phyloP scores from a whole-genome alignment of 2,113 vertebrate species.

The Anolis carolinensis region DNA sequence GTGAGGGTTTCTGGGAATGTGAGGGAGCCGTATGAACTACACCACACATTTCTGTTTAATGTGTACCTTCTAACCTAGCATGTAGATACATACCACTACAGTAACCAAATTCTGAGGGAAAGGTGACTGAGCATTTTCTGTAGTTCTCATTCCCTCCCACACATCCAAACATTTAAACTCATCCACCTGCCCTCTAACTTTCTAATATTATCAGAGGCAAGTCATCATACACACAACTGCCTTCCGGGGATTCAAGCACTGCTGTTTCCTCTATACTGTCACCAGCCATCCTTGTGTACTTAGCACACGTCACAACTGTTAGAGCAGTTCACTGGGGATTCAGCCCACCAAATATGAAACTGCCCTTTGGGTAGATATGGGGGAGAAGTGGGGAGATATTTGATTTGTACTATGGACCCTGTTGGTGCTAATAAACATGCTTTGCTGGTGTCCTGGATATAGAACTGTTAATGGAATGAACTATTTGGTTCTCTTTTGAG shows the following conservation, averaged over 20 bases:
- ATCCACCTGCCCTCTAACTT: neutral
- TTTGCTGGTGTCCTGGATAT: neutral
- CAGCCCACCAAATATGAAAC: neutral
- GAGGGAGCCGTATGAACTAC: neutral
- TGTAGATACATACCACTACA: neutral
- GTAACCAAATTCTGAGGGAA: neutral
- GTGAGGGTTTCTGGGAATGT: neutral
- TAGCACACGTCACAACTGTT: neutral
- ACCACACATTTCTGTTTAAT: neutral
- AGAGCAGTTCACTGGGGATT: neutral
- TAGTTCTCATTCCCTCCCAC: neutral
- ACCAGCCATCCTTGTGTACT: neutral
- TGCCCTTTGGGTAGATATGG: accelerated
- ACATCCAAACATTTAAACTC: too few relatives aligned
- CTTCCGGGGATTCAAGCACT: neutral
- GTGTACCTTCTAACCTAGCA: neutral
- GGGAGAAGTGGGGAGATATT: neutral
- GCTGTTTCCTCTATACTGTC: neutral
- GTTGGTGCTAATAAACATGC: neutral
- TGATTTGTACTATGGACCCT: neutral
- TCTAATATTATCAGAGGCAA: neutral
- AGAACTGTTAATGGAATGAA: neutral
- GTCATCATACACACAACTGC: neutral
- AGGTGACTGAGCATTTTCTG: neutral
- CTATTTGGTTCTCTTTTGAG: neutral